phyloP scores from a whole-genome alignment of 1,140 invertebrate genomes.

The Pogonomyrmex californicus region DNA sequence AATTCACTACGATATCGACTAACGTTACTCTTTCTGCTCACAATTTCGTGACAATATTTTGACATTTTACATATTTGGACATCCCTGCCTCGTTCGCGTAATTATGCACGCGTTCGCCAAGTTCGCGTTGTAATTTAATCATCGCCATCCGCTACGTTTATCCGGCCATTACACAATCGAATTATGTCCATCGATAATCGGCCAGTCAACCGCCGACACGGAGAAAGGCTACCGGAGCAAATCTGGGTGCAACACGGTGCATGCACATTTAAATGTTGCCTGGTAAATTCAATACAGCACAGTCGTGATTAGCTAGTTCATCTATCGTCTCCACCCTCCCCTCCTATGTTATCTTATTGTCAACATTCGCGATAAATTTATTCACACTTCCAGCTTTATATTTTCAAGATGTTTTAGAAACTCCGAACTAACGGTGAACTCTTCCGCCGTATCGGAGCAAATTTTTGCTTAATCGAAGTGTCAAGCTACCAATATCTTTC shows the following conservation, averaged over 20 bases:
- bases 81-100: neutral
- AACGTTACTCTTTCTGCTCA: neutral
- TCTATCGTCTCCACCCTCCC: neutral
- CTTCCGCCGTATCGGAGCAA: neutral
- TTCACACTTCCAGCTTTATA: neutral
- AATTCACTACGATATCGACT: neutral
- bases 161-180: conserved; percentile 64
- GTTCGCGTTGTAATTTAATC: conserved; percentile 55
- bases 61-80: neutral
- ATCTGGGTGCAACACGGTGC: neutral
- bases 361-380: conserved; percentile 23
- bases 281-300: neutral
- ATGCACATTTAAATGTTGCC: conserved; percentile 3
- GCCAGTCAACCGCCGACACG: conserved; percentile 24
- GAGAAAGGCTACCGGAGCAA: conserved; percentile 39
- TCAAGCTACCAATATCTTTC: neutral
- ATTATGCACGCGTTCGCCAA: conserved; percentile 19
- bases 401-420: neutral
- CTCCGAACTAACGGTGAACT: too few relatives aligned
- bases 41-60: neutral
- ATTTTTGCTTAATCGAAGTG: neutral
- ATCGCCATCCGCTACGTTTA: conserved; percentile 53
- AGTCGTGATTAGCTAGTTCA: conserved; percentile 23
- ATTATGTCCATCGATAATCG: conserved; percentile 65
- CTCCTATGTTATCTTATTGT: conserved; percentile 42